Evolutionary conservation across 2,797 vertebrate species (phyloP), one percentile per base, ranked within the genome.

Genomic region (Bryconaethiops microstoma): DNA sequence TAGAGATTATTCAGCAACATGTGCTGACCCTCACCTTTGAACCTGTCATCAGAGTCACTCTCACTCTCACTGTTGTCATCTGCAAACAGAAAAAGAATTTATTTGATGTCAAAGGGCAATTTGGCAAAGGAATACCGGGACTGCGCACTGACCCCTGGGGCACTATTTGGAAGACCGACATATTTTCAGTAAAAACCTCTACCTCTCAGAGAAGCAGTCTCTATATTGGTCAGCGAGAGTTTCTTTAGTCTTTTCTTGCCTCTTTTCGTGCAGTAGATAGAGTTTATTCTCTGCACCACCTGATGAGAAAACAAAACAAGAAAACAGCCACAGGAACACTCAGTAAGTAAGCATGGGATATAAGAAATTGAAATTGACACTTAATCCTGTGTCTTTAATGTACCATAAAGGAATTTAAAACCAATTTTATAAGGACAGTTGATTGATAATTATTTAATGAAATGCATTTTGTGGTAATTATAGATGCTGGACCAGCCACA

Each of bases 11-110:
- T 69, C 79, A 80, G 48, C 65, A 54, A 57, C 75, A 84, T 35
- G 64, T 76, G 74, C 71, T 63, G 80, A 74, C 70, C 64, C 96
- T 98, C 91, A 99, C 98, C 97, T 99, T 99, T 99, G 93, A 99
- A 99, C 84, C 97, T 95, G 95, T 99, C 98, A n/a, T 99, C 98
- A 16, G 98, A 99, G 93, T 99, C 98, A 40, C 98, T 99, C 92
- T 99, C 98, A 59, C 97, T 99, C 92, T 99, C 98, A 0, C 98
- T 99, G 93, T 99, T 99, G 90, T 99, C 98, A 94, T 99, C 98
- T 99, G 93, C 85, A 91, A 89, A 92, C 82, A 92, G 77, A 92
- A 4, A 94, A 81, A 88, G 81, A 92, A 57, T 86, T 88, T 87
- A 77, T 76, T 86, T 19, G n/a, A 83, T 83, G 85, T 89, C 84